Evolutionary conservation across 2,888 invertebrate genomes (phyloP).

Genomic region (Lymantria dispar): DNA sequence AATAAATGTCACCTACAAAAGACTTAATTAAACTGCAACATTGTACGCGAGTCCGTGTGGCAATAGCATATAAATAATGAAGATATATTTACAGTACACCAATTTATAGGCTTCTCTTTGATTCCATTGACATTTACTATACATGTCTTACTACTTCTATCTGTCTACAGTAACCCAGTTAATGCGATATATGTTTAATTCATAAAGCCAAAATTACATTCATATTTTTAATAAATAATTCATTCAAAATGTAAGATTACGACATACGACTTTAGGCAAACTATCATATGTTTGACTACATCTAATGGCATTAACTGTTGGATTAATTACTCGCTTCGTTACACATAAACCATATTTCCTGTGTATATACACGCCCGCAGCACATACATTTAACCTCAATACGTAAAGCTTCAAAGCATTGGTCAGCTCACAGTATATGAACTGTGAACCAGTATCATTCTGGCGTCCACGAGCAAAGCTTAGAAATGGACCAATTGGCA

Average conservation of each 20-base stretch:
- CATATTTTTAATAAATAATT: constrained; percentile 7
- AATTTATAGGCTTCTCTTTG: no score
- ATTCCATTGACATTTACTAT: no score
- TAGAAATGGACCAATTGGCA: constrained; percentile 74
- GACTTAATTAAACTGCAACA: background rate
- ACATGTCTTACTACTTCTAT: no score
- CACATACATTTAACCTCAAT: constrained; percentile 67
- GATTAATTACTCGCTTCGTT: constrained; percentile 70
- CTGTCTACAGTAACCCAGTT: background rate
- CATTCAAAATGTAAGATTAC: constrained; percentile 33
- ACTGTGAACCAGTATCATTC: constrained; percentile 74
- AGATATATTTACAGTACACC: background rate
- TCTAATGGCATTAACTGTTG: constrained; percentile 56
- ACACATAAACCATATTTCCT: constrained; percentile 68
- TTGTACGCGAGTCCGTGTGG: background rate
- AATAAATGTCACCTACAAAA: background rate
- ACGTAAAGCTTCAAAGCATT: constrained; percentile 68
- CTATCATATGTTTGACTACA: constrained; percentile 37
- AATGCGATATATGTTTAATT: background rate
- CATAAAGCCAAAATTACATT: constrained; percentile 1
- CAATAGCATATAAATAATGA: background rate
- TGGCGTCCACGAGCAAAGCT: constrained; percentile 52
- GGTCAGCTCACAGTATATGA: constrained; percentile 67
- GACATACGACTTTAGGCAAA: constrained; percentile 14
- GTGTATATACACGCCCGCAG: constrained; percentile 41